Percentiles rank a stretch among this genome's conserved stretches.
phyloP scores from a whole-genome alignment of 2,888 invertebrate genomes.

The Rutpela maculata region DNA sequence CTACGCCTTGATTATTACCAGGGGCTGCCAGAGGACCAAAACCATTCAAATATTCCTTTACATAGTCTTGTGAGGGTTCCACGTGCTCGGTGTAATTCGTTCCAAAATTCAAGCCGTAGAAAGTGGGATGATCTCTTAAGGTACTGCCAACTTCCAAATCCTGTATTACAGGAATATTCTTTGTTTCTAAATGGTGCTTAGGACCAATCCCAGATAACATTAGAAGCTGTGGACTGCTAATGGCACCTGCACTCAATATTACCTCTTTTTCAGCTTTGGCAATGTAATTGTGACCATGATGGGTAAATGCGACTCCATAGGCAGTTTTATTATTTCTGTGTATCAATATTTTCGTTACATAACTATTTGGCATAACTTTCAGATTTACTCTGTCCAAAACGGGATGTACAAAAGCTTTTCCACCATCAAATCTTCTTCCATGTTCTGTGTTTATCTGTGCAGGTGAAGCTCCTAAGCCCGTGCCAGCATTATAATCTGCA shows the following conservation, averaged over 20 bases:
- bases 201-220: conserved; percentile 90
- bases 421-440: conserved; percentile 85
- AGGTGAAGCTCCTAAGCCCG: conserved; percentile 78
- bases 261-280: conserved; percentile 83
- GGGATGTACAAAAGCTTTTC: conserved; percentile 85
- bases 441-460: conserved; percentile 81
- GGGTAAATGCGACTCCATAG: conserved; percentile 81
- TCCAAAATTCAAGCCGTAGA: conserved; percentile 82
- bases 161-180: conserved; percentile 78
- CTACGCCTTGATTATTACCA: conserved; percentile 58
- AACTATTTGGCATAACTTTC: conserved; percentile 81
- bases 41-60: conserved; percentile 72
- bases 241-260: conserved; percentile 85
- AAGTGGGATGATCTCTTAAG: conserved; percentile 85
- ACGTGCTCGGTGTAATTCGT: conserved; percentile 77
- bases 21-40: conserved; percentile 55
- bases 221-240: conserved; percentile 88
- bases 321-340: conserved; percentile 77
- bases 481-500: conserved; percentile 54
- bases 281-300: conserved; percentile 75
- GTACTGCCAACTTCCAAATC: conserved; percentile 86
- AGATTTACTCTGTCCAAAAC: conserved; percentile 80
- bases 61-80: conserved; percentile 70
- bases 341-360: conserved; percentile 79
- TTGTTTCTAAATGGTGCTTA: conserved; percentile 76